Evolutionary conservation across 1,140 invertebrate species (phyloP), one percentile per base, ranked within the genome.

Genomic region (Parasteatoda tepidariorum): DNA sequence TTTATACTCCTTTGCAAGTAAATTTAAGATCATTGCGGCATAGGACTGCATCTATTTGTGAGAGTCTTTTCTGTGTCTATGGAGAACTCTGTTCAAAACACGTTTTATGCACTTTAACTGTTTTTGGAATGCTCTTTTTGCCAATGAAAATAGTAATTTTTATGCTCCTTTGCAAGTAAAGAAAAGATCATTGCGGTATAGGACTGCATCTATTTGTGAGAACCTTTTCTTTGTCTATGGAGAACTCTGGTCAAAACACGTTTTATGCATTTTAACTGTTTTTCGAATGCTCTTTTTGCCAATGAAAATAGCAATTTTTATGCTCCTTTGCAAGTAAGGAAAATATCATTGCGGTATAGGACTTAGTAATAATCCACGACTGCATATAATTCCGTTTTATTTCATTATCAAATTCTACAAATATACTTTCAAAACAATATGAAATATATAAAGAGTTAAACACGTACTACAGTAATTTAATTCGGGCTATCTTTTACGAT

Each of bases 21-120:
- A n/a, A n/a, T n/a, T n/a, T n/a, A n/a, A n/a, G n/a, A n/a, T n/a
- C n/a, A n/a, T n/a, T n/a, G n/a, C n/a, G n/a, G n/a, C n/a, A n/a
- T n/a, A n/a, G 67, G 71, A 61, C 71, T 57, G 48, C 71, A 71
- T 82, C 61, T 62, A 71, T 64, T 82, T 34, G 11, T 64, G 38
- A 48, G 38, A 2, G 18, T 48, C 4, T 48, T 48, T 4, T 13
- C 1, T 2, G 9, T 48, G 38, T 13, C 9, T 48, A 48, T 18
- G 18, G 9, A 18, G 18, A 48, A 18, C 4, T 13, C 9, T 4
- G 1, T 13, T 48, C 18, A 2, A 48, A 48, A 4, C 4, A 2
- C 38, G 1, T 48, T 13, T 13, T 18, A 13, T 48, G 9, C 38
- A 2, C 0, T 48, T 13, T 4, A 48, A 18, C 38, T 13, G 18